These are phyloP conservation scores for Mellilla xanthometata DNA, from an alignment of 2,888 invertebrate genomes.

Conservation along the genomic window DNA sequence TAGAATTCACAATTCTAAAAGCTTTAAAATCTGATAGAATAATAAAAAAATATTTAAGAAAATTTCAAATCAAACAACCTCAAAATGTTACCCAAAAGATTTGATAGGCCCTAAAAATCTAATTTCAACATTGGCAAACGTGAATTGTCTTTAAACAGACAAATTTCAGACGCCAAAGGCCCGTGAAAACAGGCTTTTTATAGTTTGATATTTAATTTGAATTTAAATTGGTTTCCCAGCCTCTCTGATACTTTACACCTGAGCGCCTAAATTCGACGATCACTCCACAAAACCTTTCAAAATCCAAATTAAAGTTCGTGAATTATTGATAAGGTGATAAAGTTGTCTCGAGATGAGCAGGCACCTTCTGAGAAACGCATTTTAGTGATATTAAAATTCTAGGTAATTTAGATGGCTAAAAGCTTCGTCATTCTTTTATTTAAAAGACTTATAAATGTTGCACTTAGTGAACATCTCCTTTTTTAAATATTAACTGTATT, in stretches of 20 bases:
- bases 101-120: neutral
- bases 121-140: neutral
- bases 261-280: slow-evolving; percentile 21
- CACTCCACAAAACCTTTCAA: slow-evolving; percentile 12
- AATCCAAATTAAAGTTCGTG: slow-evolving; percentile 23
- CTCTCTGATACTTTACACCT: slow-evolving; percentile 34
- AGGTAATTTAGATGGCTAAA: neutral
- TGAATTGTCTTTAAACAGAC: too few relatives aligned
- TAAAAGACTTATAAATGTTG: neutral
- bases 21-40: too few relatives aligned
- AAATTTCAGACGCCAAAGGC: neutral
- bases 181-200: slow-evolving; percentile 6
- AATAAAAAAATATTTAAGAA: too few relatives aligned
- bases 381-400: slow-evolving; percentile 9
- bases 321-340: slow-evolving; percentile 23
- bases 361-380: slow-evolving; percentile 7
- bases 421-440: neutral
- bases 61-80: too few relatives aligned
- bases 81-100: neutral
- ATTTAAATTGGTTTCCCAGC: slow-evolving; percentile 43
- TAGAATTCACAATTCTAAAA: too few relatives aligned
- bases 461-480: too few relatives aligned
- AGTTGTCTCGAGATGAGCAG: slow-evolving; percentile 8
- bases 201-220: slow-evolving; percentile 38
- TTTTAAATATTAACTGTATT: too few relatives aligned